Conservation (phyloP, 2,888 invertebrate species). For the Cylindroiulus punctatus region DNA sequence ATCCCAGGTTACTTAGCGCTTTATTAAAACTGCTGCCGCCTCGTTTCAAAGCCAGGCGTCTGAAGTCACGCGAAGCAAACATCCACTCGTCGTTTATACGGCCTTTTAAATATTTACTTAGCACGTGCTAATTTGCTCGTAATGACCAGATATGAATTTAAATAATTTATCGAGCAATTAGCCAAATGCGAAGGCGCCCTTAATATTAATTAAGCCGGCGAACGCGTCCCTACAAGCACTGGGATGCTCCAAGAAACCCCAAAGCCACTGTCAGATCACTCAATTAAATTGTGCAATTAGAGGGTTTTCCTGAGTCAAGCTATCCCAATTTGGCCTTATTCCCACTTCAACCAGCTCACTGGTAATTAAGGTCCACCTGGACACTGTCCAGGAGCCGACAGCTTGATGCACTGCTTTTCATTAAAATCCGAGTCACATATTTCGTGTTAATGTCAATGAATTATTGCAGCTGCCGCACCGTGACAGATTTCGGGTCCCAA, state of each 20-base stretch:
- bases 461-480: not conserved
- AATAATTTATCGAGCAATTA: slow-evolving; percentile 45
- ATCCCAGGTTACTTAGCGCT: not conserved
- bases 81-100: not conserved
- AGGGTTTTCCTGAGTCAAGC: not conserved
- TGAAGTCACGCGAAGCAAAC: not conserved
- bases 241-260: not conserved
- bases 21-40: slow-evolving; percentile 23
- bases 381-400: not conserved
- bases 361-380: slow-evolving; percentile 5
- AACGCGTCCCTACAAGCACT: not conserved
- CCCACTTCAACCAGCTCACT: not conserved
- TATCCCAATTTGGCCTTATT: not conserved
- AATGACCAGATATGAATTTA: slow-evolving; percentile 45
- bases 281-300: slow-evolving; percentile 3
- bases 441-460: not conserved
- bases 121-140: slow-evolving; percentile 31
- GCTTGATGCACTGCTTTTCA: not conserved
- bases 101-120: slow-evolving; percentile 37
- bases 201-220: slow-evolving; percentile 39
- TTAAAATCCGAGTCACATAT: not conserved
- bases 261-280: not conserved
- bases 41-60: not conserved
- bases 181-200: slow-evolving; percentile 27
- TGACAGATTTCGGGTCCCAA: not conserved